Base-by-base conservation (phyloP, 2,888 invertebrate species). In the Amphipyra berbera region DNA sequence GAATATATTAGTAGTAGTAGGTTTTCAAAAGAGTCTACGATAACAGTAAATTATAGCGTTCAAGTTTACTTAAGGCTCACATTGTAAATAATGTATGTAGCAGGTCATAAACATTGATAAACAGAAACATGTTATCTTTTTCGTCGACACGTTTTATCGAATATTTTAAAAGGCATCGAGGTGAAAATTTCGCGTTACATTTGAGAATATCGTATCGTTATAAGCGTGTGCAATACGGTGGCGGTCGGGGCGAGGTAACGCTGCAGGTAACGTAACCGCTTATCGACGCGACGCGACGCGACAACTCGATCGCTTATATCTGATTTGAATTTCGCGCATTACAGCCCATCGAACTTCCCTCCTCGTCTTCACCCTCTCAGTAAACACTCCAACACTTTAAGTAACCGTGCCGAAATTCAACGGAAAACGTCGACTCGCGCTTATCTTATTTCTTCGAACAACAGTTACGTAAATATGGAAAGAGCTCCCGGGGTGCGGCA, bases 271-370 rank as follows among this genome's bases (percentile, higher is more conserved):
- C 50, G 57, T 62, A 42, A 41, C 65, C 77, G 73, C 84, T 88
- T 91, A 90, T 88, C 88, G 80, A 80, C 80, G 82, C 82, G 85
- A 85, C 79, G 84, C 30, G 30, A 30, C 21, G 21, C 85, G 85
- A 86, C 86, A 83, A 85, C 82, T 88, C 88, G 89, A 90, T 91
- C 88, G 88, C 82, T 86, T 87, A 89, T 90, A 91, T 92, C 91
- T 90, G 91, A 93, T 94, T 92, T 91, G 89, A 92, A 93, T 92
- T 93, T 92, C 86, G 89, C 86, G 86, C 89, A 90, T 92, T 90
- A 92, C 89, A 78, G 74, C 83, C 88, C 87, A 89, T 89, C 88
- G 82, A 76, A 30, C 78, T 61, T 80, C 74, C 64, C 82, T 72
- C 79, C 68, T 75, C n/a, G n/a, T n/a, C 82, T 77, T 65, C 79